phyloP scores from a whole-genome alignment of 2,888 invertebrate genomes.

The Alentia gelatinosa region DNA sequence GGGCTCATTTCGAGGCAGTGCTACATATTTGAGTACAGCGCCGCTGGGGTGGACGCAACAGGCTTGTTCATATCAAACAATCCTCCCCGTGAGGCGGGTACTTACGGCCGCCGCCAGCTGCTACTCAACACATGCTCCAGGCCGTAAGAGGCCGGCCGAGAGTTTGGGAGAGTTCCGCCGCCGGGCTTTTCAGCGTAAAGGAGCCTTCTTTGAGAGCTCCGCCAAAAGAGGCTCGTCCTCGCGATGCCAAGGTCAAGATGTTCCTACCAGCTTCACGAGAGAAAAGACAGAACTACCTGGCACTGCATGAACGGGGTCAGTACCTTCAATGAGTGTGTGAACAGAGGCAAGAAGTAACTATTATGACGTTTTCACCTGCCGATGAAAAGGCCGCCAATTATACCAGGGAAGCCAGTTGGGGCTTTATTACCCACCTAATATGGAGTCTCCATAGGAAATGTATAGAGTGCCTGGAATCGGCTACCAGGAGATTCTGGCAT shows the following conservation, averaged over 20 bases:
- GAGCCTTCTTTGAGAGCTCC: background rate
- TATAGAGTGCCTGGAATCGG: too few relatives aligned
- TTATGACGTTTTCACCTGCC: too few relatives aligned
- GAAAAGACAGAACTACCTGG: background rate
- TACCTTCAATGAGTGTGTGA: too few relatives aligned
- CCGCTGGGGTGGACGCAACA: too few relatives aligned
- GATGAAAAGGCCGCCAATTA: too few relatives aligned
- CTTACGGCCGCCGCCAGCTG: background rate
- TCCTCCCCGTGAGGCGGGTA: background rate
- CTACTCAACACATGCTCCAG: background rate
- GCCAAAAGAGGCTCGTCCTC: background rate
- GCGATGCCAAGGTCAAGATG: background rate
- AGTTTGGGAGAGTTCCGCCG: background rate
- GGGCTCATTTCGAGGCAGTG: too few relatives aligned
- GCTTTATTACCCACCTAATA: too few relatives aligned
- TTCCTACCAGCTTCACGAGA: background rate
- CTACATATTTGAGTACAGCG: too few relatives aligned
- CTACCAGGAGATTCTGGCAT: too few relatives aligned
- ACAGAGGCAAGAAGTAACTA: too few relatives aligned
- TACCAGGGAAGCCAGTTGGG: too few relatives aligned
- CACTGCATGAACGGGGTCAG: background rate
- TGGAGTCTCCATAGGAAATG: too few relatives aligned
- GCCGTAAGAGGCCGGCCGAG: background rate
- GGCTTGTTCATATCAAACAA: background rate
- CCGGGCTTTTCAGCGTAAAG: background rate